A percentile compares a stretch with the other conserved stretches of the same genome.
Evolutionary conservation across 2,888 invertebrate genomes (phyloP).

Genomic region (Teinopalpus imperialis): DNA sequence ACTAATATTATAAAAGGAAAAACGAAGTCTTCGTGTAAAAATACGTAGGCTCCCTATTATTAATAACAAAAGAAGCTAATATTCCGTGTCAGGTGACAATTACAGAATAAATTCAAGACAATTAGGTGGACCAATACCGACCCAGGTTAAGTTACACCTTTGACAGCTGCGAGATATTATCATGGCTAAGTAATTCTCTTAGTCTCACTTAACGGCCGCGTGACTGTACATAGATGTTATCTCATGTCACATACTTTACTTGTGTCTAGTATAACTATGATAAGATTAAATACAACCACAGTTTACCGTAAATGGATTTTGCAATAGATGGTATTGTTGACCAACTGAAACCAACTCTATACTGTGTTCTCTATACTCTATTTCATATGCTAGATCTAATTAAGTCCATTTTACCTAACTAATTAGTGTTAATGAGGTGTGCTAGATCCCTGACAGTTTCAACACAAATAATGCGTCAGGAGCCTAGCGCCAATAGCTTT

Average conservation of each 20-base stretch:
- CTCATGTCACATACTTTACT: conserved; percentile 13
- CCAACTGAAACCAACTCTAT: no score
- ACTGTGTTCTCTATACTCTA: no score
- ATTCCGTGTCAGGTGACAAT: conserved; percentile 6
- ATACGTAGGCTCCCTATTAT: no score
- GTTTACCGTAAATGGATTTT: conserved; percentile 1
- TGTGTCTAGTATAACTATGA: conserved; percentile 13
- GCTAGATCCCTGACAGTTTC: no score
- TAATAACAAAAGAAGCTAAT: no score
- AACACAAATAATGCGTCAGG: no score
- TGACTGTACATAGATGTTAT: conserved; percentile 18
- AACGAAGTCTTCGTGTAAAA: no score
- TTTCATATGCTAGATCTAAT: no score
- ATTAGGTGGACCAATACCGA: conserved; percentile 3
- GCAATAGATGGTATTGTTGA: background rate
- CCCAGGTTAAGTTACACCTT: conserved; percentile 19
- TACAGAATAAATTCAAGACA: background rate
- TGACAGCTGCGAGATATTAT: conserved; percentile 18
- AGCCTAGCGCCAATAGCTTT: no score
- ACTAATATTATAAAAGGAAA: no score
- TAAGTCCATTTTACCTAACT: no score
- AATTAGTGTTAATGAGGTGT: no score
- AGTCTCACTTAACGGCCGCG: conserved; percentile 17
- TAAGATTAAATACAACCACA: conserved; percentile 4
- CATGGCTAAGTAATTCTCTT: conserved; percentile 19